These are phyloP conservation scores for Petrolisthes cinctipes DNA, from an alignment of 2,888 invertebrate genomes.

Conservation along the genomic window DNA sequence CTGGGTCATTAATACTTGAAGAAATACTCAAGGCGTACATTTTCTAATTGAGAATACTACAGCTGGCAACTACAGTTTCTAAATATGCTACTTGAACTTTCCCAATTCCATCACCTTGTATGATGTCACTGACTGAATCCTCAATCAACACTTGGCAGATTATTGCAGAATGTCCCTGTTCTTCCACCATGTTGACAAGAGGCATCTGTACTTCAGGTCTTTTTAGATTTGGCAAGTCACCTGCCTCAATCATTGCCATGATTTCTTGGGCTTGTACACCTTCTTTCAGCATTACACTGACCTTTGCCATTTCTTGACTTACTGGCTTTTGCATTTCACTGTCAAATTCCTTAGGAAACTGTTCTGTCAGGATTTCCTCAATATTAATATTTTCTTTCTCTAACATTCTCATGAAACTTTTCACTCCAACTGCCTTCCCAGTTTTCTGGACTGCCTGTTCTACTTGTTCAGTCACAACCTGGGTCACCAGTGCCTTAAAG, in stretches of 20 bases:
- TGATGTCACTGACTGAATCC: conserved; percentile 62
- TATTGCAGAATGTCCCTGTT: conserved; percentile 58
- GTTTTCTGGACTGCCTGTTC: conserved; percentile 59
- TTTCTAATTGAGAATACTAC: conserved; percentile 20
- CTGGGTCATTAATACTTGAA: not conserved
- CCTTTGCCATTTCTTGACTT: conserved; percentile 56
- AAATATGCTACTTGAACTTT: not conserved
- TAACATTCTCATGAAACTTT: conserved; percentile 62
- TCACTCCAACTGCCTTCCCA: conserved; percentile 57
- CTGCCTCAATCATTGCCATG: conserved; percentile 60
- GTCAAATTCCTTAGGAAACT: conserved; percentile 59
- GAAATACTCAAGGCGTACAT: not conserved
- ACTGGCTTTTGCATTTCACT: conserved; percentile 41
- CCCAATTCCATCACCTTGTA: conserved; percentile 54
- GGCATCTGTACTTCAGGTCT: conserved; percentile 64
- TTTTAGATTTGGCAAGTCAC: conserved; percentile 52
- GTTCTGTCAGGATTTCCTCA: conserved; percentile 59
- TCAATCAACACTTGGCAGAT: conserved; percentile 64
- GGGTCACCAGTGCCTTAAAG: conserved; percentile 57
- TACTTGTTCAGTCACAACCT: conserved; percentile 61
- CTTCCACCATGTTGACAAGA: conserved; percentile 56
- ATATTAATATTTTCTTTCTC: conserved; percentile 60
- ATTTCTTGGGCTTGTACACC: conserved; percentile 64
- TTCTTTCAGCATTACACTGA: conserved; percentile 63
- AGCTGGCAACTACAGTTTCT: conserved; percentile 21